These are phyloP conservation scores for Baccha elongata DNA, from an alignment of 2,888 invertebrate genomes.

Conservation along the genomic window DNA sequence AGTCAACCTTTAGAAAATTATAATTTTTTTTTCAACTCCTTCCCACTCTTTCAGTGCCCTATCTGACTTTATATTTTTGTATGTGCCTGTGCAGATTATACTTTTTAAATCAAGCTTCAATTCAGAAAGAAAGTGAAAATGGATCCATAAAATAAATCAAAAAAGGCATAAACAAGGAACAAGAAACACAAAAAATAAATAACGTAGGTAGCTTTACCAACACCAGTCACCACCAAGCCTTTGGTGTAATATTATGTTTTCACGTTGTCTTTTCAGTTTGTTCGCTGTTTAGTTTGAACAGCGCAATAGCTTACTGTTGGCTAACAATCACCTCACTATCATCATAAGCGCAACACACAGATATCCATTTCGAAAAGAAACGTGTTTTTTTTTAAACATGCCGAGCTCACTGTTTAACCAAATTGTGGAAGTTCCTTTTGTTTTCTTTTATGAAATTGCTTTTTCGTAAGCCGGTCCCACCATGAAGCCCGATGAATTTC, in stretches of 20 bases:
- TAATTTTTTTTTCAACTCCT: slow-evolving; percentile 45
- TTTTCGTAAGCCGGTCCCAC: slow-evolving; percentile 50
- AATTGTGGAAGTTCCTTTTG: slow-evolving; percentile 60
- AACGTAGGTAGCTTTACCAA: slow-evolving; percentile 31
- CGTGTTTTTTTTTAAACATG: slow-evolving; percentile 44
- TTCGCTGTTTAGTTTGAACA: slow-evolving; percentile 31
- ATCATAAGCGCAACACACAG: slow-evolving; percentile 19
- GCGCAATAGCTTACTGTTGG: slow-evolving; percentile 33
- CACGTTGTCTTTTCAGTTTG: slow-evolving; percentile 36
- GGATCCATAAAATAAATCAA: slow-evolving; percentile 60
- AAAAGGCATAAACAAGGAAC: slow-evolving; percentile 55
- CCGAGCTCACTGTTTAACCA: slow-evolving; percentile 14
- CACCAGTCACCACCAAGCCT: slow-evolving; percentile 13
- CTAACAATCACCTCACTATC: slow-evolving; percentile 46
- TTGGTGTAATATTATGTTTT: slow-evolving; percentile 67
- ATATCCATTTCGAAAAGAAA: slow-evolving; percentile 43
- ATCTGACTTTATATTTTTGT: not conserved
- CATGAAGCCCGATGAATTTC: slow-evolving; percentile 66
- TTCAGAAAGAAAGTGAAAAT: slow-evolving; percentile 70
- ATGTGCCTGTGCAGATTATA: slow-evolving; percentile 18
- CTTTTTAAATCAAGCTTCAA: slow-evolving; percentile 1
- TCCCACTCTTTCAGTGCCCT: slow-evolving; percentile 2
- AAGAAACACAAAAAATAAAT: slow-evolving; percentile 58
- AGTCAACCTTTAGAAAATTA: slow-evolving; percentile 39
- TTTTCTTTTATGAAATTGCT: slow-evolving; percentile 63